A percentile compares a stretch with the other conserved stretches of the same genome.
These are phyloP conservation scores for Caenorhabditis japonica DNA, from an alignment of 2,888 invertebrate genomes.

Conservation along the genomic window DNA sequence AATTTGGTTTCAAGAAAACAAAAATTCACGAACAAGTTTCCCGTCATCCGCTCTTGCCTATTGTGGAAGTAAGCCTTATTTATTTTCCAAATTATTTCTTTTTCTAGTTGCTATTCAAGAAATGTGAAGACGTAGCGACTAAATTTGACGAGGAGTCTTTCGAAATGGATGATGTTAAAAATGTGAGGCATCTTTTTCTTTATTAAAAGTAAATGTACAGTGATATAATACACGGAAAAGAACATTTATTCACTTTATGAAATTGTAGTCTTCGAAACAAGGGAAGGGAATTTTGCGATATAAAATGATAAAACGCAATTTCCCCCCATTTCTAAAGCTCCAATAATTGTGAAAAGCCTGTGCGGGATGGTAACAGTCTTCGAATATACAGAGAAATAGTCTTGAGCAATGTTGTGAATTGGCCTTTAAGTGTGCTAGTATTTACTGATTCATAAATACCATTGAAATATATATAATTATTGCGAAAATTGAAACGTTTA, in stretches of 20 bases:
- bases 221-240: no score
- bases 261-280: no score
- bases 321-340: no score
- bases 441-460: no score
- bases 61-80: conserved; percentile 31
- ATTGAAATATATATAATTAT: no score
- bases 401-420: conserved; percentile 29
- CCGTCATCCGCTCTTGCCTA: conserved; percentile 52
- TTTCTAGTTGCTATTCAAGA: conserved; percentile 44
- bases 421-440: no score
- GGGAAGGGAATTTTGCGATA: conserved; percentile 42
- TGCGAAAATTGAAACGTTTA: no score
- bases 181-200: conserved; percentile 23
- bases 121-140: conserved; percentile 46
- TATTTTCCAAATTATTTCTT: background rate
- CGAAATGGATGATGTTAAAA: conserved; percentile 48
- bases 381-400: conserved; percentile 47
- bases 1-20: conserved; percentile 10
- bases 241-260: no score
- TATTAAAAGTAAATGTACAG: no score
- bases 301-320: no score
- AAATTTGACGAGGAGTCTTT: conserved; percentile 27
- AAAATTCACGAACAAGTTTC: conserved; percentile 16
- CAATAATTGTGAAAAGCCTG: no score
- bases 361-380: conserved; percentile 5